Evolutionary conservation across 2,888 invertebrate genomes (phyloP), one percentile per base, ranked within the genome.

Genomic region (Dendrolimus houi): DNA sequence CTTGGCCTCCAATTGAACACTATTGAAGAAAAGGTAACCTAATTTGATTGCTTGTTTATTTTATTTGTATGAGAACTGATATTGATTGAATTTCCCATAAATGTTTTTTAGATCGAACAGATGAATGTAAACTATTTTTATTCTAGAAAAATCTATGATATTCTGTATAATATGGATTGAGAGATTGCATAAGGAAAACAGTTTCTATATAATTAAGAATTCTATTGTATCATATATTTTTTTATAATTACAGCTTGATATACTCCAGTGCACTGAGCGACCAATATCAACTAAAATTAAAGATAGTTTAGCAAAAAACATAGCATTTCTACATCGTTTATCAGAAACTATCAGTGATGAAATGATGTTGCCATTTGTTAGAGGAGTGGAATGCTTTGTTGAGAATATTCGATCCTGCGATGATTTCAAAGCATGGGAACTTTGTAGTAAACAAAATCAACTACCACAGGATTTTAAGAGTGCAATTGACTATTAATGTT

Each of bases 391-490:
- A 66, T 91, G 82, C 63, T 91, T 79, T 61, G 64, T 90, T 8
- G 85, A 91, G 58, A 85, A 79, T 65, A 73, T 91, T 17, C 75
- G 91, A 52, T 79, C 86, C 29, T 79, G 83, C 62, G 89, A 87
- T 68, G 90, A 91, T 61, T 88, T 85, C 63, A 87, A 88, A 64
- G 91, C 91, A 54, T 91, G 91, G 91, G 86, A 85, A 62, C 70
- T 87, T 1, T 83, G 87, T 65, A 83, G 88, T 54, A 87, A 85
- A 70, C 80, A 83, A 57, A 77, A 80, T 59, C 85, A 88, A 65
- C 58, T 84, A 73, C 88, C 91, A 66, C 86, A 89, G 66, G 87
- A 87, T 63, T 91, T 91, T 61, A 86, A 84, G 65, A 84, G 74
- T 76, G 83, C 87, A 71, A 88, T 89, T 67, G 87, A 90, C 64